These are phyloP conservation scores for Ostrea edulis DNA, from an alignment of 1,140 invertebrate species.

Conservation along the genomic window DNA sequence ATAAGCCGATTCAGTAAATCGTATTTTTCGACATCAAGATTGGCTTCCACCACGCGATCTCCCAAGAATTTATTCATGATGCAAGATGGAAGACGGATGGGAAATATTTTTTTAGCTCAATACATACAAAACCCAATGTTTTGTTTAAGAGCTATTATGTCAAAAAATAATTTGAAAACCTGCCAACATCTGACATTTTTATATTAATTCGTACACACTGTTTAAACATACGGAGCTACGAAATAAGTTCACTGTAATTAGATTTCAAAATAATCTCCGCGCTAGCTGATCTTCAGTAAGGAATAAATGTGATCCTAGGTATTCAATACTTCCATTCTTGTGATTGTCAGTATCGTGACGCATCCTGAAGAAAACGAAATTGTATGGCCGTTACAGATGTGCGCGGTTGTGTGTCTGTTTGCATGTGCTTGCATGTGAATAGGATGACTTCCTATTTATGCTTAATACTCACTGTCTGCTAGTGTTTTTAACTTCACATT, in stretches of 20 bases:
- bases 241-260: not conserved
- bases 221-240: conserved; percentile 6
- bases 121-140: not conserved
- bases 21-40: conserved; percentile 2
- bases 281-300: not conserved
- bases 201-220: not conserved
- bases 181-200: not conserved
- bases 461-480: too few relatives aligned
- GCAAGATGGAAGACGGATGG: not conserved
- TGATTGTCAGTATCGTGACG: too few relatives aligned
- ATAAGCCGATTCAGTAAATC: not conserved
- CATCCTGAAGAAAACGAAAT: too few relatives aligned
- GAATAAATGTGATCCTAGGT: too few relatives aligned
- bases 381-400: too few relatives aligned
- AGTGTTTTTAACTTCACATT: too few relatives aligned
- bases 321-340: too few relatives aligned
- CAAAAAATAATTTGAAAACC: conserved; percentile 24
- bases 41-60: not conserved
- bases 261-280: conserved; percentile 2
- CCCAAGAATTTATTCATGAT: not conserved
- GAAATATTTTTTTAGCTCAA: not conserved
- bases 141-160: conserved; percentile 10
- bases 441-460: too few relatives aligned
- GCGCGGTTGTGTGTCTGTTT: too few relatives aligned
- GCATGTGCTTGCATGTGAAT: too few relatives aligned